Evolutionary conservation across 2,113 vertebrate genomes (phyloP).

Genomic region (Marcusenius ussheri): DNA sequence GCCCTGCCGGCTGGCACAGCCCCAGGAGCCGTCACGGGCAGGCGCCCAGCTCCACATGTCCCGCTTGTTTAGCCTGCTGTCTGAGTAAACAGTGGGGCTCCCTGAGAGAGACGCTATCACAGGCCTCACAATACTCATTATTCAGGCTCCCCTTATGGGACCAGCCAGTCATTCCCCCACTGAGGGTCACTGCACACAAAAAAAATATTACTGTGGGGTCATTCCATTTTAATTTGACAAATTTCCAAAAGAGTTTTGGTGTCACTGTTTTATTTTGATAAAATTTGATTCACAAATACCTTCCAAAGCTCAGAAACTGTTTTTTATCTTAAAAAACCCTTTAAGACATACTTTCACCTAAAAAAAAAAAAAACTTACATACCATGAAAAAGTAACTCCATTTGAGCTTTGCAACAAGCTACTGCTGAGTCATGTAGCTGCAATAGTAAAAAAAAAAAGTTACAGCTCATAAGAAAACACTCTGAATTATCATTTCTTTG

Average conservation of each 20-base stretch:
- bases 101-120: slow-evolving; percentile 45
- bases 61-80: slow-evolving; percentile 53
- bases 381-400: neutral
- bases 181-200: neutral
- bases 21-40: slow-evolving; percentile 30
- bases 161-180: slow-evolving; percentile 2
- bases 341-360: neutral
- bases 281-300: neutral
- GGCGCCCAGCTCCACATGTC: slow-evolving; percentile 27
- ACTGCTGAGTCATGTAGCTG: neutral
- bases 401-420: neutral
- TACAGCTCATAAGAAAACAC: neutral
- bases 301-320: neutral
- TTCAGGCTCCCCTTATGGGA: slow-evolving; percentile 29
- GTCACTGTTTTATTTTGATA: neutral
- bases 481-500: neutral
- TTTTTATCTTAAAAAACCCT: neutral
- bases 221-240: neutral
- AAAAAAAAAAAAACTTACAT: neutral
- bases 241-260: neutral
- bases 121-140: slow-evolving; percentile 57
- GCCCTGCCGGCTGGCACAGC: slow-evolving; percentile 34
- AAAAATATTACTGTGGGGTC: neutral
- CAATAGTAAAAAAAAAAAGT: neutral
- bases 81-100: slow-evolving; percentile 55